These are phyloP conservation scores for Gallinago undulata DNA, from an alignment of 2,113 vertebrate species.

Conservation along the genomic window DNA sequence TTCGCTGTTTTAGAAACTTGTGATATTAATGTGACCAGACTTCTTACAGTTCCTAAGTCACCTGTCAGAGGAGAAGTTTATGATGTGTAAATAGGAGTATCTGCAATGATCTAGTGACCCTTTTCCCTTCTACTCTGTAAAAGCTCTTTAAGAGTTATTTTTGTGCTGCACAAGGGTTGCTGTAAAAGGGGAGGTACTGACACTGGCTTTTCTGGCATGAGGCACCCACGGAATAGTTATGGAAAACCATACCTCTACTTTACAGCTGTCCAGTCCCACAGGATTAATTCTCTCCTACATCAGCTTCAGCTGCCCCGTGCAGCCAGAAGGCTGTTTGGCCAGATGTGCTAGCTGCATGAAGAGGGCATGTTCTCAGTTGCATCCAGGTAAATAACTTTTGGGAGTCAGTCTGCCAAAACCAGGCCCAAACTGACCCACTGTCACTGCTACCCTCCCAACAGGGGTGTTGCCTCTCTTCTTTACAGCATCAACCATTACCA, in stretches of 20 bases:
- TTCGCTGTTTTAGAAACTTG: background rate
- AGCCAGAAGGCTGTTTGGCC: background rate
- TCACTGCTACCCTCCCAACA: background rate
- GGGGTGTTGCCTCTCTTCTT: background rate
- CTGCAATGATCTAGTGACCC: background rate
- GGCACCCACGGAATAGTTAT: background rate
- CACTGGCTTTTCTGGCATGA: background rate
- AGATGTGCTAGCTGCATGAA: background rate
- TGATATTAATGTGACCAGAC: background rate
- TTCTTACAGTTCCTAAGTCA: background rate
- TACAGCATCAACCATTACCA: background rate
- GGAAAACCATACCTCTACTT: background rate
- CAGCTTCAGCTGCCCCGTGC: background rate
- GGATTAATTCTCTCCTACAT: background rate
- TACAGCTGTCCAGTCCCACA: background rate
- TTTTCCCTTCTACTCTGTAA: background rate
- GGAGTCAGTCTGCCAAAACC: background rate
- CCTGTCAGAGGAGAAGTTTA: background rate
- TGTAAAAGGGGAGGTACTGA: background rate
- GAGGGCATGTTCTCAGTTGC: background rate
- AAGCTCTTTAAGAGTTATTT: background rate
- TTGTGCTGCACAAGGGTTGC: background rate
- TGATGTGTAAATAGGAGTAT: background rate
- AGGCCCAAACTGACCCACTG: background rate
- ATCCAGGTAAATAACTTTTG: background rate